Conservation (phyloP, 2,888 invertebrate species). For the Tetramorium bicarinatum region DNA sequence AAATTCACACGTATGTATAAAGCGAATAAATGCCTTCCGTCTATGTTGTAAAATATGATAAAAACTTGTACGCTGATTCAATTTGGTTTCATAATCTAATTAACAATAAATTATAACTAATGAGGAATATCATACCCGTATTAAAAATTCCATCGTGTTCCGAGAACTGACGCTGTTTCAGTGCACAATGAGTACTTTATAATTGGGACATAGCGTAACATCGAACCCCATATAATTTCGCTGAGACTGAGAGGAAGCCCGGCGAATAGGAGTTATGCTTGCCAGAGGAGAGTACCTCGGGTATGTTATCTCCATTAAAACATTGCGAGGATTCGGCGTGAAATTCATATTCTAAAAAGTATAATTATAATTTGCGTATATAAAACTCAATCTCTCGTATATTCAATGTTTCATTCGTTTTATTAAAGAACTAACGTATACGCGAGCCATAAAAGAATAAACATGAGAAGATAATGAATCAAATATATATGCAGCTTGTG, state of each 20-base stretch:
- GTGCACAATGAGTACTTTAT: slow-evolving; percentile 56
- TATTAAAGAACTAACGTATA: slow-evolving; percentile 9
- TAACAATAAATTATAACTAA: slow-evolving; percentile 49
- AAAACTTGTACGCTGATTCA: slow-evolving; percentile 37
- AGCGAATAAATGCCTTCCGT: not conserved
- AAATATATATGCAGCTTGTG: not conserved
- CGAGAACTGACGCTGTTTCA: slow-evolving; percentile 49
- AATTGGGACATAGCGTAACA: slow-evolving; percentile 56
- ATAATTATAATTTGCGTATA: slow-evolving; percentile 46
- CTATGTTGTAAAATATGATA: slow-evolving; percentile 17
- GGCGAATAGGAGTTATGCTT: slow-evolving; percentile 41
- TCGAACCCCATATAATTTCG: slow-evolving; percentile 48
- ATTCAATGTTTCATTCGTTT: slow-evolving; percentile 36
- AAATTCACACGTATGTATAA: not conserved
- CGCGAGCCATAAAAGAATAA: slow-evolving; percentile 14
- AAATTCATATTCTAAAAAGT: slow-evolving; percentile 51
- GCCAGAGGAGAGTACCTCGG: slow-evolving; percentile 41
- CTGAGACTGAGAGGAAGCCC: slow-evolving; percentile 25
- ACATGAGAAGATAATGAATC: slow-evolving; percentile 20
- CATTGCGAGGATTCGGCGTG: slow-evolving; percentile 39
- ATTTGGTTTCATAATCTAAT: slow-evolving; percentile 45
- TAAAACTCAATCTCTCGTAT: slow-evolving; percentile 45
- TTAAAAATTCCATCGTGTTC: slow-evolving; percentile 54
- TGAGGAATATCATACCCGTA: slow-evolving; percentile 40
- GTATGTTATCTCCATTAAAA: slow-evolving; percentile 52